These are phyloP conservation scores for Lamprologus speciosus DNA, from an alignment of 2,113 vertebrate species.

Conservation along the genomic window DNA sequence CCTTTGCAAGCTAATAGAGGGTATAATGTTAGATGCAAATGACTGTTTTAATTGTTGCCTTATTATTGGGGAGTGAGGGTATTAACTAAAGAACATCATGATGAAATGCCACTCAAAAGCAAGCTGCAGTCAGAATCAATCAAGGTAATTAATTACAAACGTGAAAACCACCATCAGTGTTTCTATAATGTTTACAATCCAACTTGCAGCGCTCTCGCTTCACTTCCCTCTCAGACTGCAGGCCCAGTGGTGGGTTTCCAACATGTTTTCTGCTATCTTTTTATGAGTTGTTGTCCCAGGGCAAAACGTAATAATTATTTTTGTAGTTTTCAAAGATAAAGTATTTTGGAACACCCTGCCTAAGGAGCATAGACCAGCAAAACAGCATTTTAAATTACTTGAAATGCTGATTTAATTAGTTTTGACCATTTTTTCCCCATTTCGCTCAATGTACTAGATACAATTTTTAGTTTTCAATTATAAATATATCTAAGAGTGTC, in stretches of 20 bases:
- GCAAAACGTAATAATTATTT: slow-evolving; percentile 39
- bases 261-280: background rate
- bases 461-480: slow-evolving; percentile 34
- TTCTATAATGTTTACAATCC: slow-evolving; percentile 54
- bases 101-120: slow-evolving; percentile 67
- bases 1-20: slow-evolving; percentile 46
- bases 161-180: slow-evolving; percentile 33
- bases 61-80: slow-evolving; percentile 45
- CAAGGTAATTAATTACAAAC: slow-evolving; percentile 61
- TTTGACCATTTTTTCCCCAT: background rate
- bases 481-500: background rate
- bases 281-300: slow-evolving; percentile 13
- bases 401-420: slow-evolving; percentile 49
- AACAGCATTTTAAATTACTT: slow-evolving; percentile 18
- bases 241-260: background rate
- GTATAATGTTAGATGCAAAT: slow-evolving; percentile 64
- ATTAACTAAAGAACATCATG: slow-evolving; percentile 64
- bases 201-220: background rate
- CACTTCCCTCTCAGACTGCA: background rate
- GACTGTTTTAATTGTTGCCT: slow-evolving; percentile 67
- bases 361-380: background rate
- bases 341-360: background rate
- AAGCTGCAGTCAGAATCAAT: slow-evolving; percentile 58
- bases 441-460: background rate
- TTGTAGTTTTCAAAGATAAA: slow-evolving; percentile 34